Evolutionary conservation across 2,888 invertebrate species (phyloP), one percentile per base, ranked within the genome.

Genomic region (Protodeltote pygarga): DNA sequence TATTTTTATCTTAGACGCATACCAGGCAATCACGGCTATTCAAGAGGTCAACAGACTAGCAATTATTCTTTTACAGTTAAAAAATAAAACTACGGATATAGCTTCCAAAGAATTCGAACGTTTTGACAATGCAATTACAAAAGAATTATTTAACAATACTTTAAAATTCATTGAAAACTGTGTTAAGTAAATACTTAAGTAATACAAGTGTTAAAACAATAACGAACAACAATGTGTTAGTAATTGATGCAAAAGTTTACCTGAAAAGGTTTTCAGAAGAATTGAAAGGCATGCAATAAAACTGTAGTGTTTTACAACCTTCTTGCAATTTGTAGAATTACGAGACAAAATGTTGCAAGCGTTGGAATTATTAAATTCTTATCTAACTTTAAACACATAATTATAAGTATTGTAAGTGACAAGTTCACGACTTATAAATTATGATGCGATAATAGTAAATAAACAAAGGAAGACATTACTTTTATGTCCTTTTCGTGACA

Each of bases 1-100:
- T 63, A 73, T 72, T 73, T 69, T 69, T 65, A 65, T 65, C 57
- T 54, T 23, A 29, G 47, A 37, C 41, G 44, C 29, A 32, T 45
- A 53, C 59, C 44, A 51, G 62, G 52, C 51, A 52, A 55, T 58
- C 62, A 50, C 58, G 59, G 63, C 57, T 52, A 49, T 49, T 29
- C 46, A 37, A 39, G 65, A 71, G 74, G 71, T 75, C 75, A 75
- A 71, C 59, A 71, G 37, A 65, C 69, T 53, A 61, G 49, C 44
- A 38, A 69, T 74, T 62, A 61, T 57, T 65, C 47, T 39, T 59
- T 46, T 27, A 58, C 40, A 5, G 6, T 24, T 40, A n/a, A 8
- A 32, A 52, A 41, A 53, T 53, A 54, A 45, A 48, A 46, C 37
- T 37, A 54, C 27, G 28, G 27, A 31, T 44, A 61, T 51, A 31